These are phyloP conservation scores for Meandrina meandrites DNA, from an alignment of 92 coral and sea anemone genomes.

Conservation along the genomic window DNA sequence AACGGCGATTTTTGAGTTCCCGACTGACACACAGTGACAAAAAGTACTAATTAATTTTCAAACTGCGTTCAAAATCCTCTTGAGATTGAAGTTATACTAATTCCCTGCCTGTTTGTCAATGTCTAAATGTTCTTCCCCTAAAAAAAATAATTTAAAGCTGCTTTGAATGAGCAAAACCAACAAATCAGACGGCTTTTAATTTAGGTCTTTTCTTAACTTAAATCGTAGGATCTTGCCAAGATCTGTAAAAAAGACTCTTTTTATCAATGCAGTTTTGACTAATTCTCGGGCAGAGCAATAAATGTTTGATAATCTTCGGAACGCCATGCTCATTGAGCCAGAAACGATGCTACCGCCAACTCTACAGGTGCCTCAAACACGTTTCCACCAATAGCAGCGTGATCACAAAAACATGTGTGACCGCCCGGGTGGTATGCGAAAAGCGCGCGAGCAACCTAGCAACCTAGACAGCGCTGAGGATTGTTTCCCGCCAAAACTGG, in stretches of 20 bases:
- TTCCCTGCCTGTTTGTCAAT: background rate
- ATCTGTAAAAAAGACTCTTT: too few relatives aligned
- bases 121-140: background rate
- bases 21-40: too few relatives aligned
- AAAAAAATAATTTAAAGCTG: background rate
- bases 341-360: background rate
- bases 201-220: too few relatives aligned
- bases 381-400: background rate
- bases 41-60: background rate
- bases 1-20: background rate
- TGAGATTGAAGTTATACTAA: background rate
- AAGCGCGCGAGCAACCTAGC: background rate
- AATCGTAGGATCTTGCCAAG: too few relatives aligned
- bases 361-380: background rate
- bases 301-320: conserved; percentile 11
- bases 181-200: background rate
- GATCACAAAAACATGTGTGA: background rate
- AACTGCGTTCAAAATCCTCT: conserved; percentile 6
- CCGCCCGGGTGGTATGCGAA: background rate
- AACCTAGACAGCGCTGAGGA: background rate
- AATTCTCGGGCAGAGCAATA: background rate
- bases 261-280: background rate
- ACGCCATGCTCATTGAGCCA: conserved; percentile 29
- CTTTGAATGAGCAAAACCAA: background rate
- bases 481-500: conserved; percentile 24